Percentiles rank a stretch among this genome's conserved stretches.
These are phyloP conservation scores for Dysdera silvatica DNA, from an alignment of 1,140 invertebrate species.

Conservation along the genomic window DNA sequence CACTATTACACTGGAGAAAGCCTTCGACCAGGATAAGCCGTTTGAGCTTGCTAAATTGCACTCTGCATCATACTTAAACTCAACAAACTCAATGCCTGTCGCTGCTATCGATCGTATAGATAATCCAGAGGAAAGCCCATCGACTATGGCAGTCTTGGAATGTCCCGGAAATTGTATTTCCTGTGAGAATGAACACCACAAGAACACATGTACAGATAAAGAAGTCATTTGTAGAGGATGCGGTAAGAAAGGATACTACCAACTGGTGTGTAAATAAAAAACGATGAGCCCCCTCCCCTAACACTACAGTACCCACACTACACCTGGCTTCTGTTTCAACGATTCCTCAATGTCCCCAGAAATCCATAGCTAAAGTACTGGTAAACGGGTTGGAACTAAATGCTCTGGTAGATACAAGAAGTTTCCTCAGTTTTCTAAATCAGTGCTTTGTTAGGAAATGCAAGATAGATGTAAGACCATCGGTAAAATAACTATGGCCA, in stretches of 20 bases:
- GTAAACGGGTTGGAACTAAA: conserved; percentile 1
- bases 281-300: not conserved
- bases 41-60: conserved; percentile 11
- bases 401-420: not conserved
- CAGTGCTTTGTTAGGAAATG: not conserved
- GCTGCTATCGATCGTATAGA: not conserved
- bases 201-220: not conserved
- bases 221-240: not conserved
- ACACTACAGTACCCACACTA: not conserved
- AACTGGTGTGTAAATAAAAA: conserved; percentile 2
- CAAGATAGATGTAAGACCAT: not conserved
- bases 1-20: conserved; percentile 6
- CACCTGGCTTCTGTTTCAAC: not conserved
- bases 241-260: conserved; percentile 2
- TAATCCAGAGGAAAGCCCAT: not conserved
- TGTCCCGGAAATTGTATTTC: not conserved
- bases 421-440: not conserved
- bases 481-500: not conserved
- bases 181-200: not conserved
- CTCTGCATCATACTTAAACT: not conserved
- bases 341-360: not conserved
- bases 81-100: not conserved
- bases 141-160: not conserved
- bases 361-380: not conserved
- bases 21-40: conserved; percentile 16